These are phyloP conservation scores for Pogona vitticeps DNA, from an alignment of 2,113 vertebrate genomes.

Conservation along the genomic window DNA sequence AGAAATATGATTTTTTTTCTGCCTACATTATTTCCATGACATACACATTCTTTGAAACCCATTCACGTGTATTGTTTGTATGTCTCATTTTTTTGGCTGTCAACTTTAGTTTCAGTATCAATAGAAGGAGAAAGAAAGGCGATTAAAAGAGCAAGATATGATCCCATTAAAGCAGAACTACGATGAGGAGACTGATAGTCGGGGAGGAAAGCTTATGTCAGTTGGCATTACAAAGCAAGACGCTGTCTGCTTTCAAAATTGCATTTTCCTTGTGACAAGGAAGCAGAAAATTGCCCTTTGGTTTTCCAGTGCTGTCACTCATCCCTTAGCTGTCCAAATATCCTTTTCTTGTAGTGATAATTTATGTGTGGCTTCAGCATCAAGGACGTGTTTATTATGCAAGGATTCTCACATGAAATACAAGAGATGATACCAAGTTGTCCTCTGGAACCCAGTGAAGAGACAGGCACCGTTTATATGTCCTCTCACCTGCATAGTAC, in stretches of 20 bases:
- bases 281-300: neutral
- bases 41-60: conserved; percentile 57
- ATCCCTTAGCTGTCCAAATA: neutral
- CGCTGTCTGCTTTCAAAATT: conserved; percentile 52
- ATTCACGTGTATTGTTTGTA: conserved; percentile 65
- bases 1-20: conserved; percentile 55
- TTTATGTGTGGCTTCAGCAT: neutral
- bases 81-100: conserved; percentile 69
- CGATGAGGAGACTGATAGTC: conserved; percentile 44
- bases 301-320: neutral
- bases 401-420: neutral
- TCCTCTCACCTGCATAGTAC: neutral
- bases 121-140: conserved; percentile 57
- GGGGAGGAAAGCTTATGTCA: conserved; percentile 51
- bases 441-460: neutral
- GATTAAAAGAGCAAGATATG: conserved; percentile 58
- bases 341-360: neutral
- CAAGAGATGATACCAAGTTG: neutral
- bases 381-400: neutral
- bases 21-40: conserved; percentile 60
- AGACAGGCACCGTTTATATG: neutral
- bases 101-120: conserved; percentile 72
- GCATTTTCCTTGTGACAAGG: conserved; percentile 1
- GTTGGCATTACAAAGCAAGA: conserved; percentile 47
- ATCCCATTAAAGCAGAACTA: conserved; percentile 65